phyloP scores from a whole-genome alignment of 2,797 vertebrate species.

The Chloroceryle inda region DNA sequence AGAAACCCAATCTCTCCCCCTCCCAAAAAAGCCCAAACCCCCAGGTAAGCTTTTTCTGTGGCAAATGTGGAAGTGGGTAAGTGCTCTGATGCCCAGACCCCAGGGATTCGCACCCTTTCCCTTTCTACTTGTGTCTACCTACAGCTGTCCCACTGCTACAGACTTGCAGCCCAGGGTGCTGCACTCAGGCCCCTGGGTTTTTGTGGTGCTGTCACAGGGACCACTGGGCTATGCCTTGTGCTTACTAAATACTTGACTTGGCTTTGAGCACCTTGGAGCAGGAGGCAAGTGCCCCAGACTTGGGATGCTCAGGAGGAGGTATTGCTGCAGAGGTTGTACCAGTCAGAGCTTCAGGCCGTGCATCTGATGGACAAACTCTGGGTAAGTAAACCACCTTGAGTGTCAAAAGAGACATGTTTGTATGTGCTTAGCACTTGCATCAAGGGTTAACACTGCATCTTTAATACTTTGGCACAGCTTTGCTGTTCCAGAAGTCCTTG shows the following conservation, averaged over 20 bases:
- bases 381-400: neutral
- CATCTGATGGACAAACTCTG: neutral
- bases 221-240: fast-evolving
- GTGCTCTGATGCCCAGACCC: neutral
- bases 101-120: neutral
- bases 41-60: neutral
- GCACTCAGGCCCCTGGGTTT: neutral
- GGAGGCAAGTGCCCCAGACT: no score
- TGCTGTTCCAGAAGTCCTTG: neutral
- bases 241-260: neutral
- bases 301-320: neutral
- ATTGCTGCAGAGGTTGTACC: neutral
- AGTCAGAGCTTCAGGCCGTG: fast-evolving
- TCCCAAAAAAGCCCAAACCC: no score
- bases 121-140: neutral
- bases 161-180: neutral
- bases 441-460: neutral
- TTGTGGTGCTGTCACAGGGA: neutral
- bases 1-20: no score
- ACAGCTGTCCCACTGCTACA: no score
- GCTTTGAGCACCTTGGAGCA: neutral
- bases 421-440: neutral
- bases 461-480: neutral
- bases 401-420: neutral
- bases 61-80: neutral